phyloP scores from a whole-genome alignment of 2,113 vertebrate genomes.

The Odontesthes bonariensis region DNA sequence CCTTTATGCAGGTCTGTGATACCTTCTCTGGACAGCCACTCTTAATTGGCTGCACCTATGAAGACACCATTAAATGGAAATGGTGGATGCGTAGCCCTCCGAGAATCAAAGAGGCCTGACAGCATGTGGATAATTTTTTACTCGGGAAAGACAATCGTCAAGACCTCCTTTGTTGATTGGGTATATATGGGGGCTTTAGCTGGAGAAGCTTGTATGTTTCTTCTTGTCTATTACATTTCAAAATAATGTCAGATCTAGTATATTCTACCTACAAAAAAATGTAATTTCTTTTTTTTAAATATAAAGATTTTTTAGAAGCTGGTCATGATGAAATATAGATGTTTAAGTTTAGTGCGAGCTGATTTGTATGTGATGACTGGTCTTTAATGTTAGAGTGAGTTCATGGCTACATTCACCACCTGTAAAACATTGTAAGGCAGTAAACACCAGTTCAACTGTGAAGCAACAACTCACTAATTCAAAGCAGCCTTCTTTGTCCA shows the following conservation, averaged over 20 bases:
- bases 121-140: constrained; percentile 45
- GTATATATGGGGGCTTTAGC: neutral
- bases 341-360: constrained; percentile 44
- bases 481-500: constrained; percentile 73
- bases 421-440: constrained; percentile 34
- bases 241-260: neutral
- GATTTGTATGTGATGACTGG: constrained; percentile 22
- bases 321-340: constrained; percentile 58
- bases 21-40: constrained; percentile 58
- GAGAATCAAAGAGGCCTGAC: constrained; percentile 71
- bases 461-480: constrained; percentile 65
- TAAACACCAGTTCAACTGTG: constrained; percentile 26
- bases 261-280: neutral
- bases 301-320: constrained; percentile 22
- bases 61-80: constrained; percentile 73
- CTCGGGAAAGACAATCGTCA: constrained; percentile 47
- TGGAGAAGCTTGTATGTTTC: neutral
- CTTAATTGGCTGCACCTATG: constrained; percentile 68
- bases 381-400: constrained; percentile 54
- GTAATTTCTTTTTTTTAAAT: neutral
- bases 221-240: neutral
- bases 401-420: constrained; percentile 42
- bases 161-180: constrained; percentile 18
- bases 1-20: constrained; percentile 35
- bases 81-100: constrained; percentile 43